phyloP scores from a whole-genome alignment of 2,888 invertebrate species.

The Tinea trinotella region DNA sequence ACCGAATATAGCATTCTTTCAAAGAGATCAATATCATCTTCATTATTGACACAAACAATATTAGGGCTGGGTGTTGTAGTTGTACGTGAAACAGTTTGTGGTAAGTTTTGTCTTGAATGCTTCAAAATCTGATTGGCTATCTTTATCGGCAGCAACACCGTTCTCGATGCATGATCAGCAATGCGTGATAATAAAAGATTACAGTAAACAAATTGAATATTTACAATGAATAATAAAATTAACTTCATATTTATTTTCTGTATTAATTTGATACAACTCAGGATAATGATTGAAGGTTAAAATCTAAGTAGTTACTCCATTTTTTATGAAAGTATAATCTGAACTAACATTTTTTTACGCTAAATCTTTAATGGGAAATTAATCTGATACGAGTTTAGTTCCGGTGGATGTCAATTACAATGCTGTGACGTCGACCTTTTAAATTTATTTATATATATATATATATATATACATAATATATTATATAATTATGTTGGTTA shows the following conservation, averaged over 20 bases:
- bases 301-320: too few species aligned
- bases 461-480: too few species aligned
- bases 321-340: too few species aligned
- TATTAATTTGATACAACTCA: too few species aligned
- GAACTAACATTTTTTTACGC: too few species aligned
- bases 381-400: background rate
- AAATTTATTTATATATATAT: too few species aligned
- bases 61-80: background rate
- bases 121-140: background rate
- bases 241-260: background rate
- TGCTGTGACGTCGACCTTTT: background rate
- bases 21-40: slow-evolving; percentile 25
- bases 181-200: background rate
- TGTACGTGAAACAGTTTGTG: background rate
- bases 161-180: background rate
- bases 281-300: too few species aligned
- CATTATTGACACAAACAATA: background rate
- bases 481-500: too few species aligned
- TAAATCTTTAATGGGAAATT: background rate
- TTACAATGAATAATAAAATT: background rate
- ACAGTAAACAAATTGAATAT: background rate
- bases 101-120: background rate
- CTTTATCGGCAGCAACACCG: background rate
- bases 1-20: slow-evolving; percentile 31
- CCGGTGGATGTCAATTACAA: background rate